These are phyloP conservation scores for Pseudochirops corinnae DNA, from an alignment of 2,797 vertebrate genomes.

Conservation along the genomic window DNA sequence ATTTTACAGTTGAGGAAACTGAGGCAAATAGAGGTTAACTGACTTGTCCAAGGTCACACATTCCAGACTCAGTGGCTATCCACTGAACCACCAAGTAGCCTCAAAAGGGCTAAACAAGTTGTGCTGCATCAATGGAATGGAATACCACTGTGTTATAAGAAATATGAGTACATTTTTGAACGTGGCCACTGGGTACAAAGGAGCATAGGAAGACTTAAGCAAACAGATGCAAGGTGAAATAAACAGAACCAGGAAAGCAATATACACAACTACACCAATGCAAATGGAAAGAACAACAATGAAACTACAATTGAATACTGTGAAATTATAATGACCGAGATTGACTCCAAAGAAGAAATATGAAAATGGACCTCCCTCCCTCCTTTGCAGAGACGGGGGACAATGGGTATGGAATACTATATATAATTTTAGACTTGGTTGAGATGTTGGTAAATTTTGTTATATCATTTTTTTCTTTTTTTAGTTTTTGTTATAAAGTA, in stretches of 20 bases:
- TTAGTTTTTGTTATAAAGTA: background rate
- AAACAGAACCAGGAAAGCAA: background rate
- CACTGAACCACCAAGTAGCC: background rate
- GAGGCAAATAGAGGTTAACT: background rate
- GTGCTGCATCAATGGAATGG: background rate
- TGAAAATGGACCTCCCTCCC: background rate
- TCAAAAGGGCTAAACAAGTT: background rate
- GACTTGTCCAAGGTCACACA: background rate
- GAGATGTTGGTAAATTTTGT: background rate
- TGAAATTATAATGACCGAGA: background rate
- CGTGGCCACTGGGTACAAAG: background rate
- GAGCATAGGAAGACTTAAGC: background rate
- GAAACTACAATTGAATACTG: background rate
- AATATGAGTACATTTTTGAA: background rate
- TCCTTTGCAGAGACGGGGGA: background rate
- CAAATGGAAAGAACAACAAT: background rate
- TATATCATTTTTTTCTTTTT: background rate
- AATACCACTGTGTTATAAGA: background rate
- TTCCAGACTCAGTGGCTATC: background rate
- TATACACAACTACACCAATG: background rate
- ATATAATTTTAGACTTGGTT: background rate
- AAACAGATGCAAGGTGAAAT: background rate
- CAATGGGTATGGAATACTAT: background rate
- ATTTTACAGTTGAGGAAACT: background rate
- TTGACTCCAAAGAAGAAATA: background rate